A percentile compares a stretch with the other conserved stretches of the same genome.
phyloP scores from a whole-genome alignment of 2,888 invertebrate genomes.

The Andrena minutula region DNA sequence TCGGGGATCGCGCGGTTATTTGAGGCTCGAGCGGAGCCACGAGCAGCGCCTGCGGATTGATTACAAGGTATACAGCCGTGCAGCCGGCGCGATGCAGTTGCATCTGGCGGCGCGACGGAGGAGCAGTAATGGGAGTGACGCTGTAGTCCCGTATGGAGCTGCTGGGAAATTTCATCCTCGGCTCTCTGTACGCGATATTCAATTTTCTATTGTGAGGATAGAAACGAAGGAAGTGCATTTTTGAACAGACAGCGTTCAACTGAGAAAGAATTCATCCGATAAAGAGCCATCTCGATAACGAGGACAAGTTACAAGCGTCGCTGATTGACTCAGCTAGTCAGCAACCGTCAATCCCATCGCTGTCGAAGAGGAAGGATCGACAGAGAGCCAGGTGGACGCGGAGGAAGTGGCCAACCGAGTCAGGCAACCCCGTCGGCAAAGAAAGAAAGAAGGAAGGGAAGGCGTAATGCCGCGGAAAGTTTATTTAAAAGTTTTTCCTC shows the following conservation, averaged over 20 bases:
- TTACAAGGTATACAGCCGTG: slow-evolving; percentile 68
- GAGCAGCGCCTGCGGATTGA: slow-evolving; percentile 72
- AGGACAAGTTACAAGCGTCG: no score
- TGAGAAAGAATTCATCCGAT: neutral
- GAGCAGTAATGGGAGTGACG: slow-evolving; percentile 28
- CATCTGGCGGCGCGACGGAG: slow-evolving; percentile 13
- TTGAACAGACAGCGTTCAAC: neutral
- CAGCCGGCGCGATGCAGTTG: slow-evolving; percentile 29
- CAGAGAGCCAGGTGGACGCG: neutral
- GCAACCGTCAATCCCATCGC: neutral
- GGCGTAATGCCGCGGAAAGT: slow-evolving; percentile 30
- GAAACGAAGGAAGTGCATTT: neutral
- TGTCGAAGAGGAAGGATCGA: neutral
- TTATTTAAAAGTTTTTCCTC: slow-evolving; percentile 42
- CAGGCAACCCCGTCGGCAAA: neutral
- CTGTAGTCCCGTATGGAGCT: neutral
- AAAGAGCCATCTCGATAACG: no score
- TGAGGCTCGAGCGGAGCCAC: slow-evolving; percentile 9
- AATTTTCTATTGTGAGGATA: neutral
- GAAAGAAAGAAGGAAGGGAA: slow-evolving; percentile 2
- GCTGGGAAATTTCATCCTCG: slow-evolving; percentile 10
- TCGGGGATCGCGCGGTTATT: slow-evolving; percentile 33
- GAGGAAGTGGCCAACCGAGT: neutral
- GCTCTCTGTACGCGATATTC: neutral
- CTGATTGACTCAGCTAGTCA: no score